These are phyloP conservation scores for Astyanax mexicanus DNA, from an alignment of 2,797 vertebrate genomes.

Conservation along the genomic window DNA sequence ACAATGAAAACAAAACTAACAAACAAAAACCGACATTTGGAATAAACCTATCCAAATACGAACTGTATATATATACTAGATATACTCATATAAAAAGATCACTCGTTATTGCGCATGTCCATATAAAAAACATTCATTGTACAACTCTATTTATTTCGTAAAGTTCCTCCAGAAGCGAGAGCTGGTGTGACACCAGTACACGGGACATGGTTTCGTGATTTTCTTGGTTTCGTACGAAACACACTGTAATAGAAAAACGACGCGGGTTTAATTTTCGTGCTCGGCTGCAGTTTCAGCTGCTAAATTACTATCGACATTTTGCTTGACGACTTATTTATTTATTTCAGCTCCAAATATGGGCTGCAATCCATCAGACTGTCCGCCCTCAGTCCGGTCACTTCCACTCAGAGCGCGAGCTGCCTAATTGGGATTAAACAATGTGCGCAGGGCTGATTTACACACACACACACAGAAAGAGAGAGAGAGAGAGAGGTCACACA, in stretches of 20 bases:
- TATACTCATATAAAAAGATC: no score
- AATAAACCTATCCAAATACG: no score
- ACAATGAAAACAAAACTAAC: no score
- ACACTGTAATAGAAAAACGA: slow-evolving; percentile 21
- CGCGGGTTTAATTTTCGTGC: slow-evolving; percentile 27
- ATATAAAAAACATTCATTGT: no score
- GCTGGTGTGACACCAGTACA: background rate
- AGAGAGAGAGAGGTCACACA: background rate
- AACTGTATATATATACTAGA: no score
- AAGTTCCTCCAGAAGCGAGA: no score
- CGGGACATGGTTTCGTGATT: background rate
- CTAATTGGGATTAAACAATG: slow-evolving; percentile 48
- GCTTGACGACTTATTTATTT: slow-evolving; percentile 52
- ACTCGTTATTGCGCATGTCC: no score
- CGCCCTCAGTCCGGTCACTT: slow-evolving; percentile 48
- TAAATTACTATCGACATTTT: slow-evolving; percentile 50
- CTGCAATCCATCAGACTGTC: slow-evolving; percentile 52
- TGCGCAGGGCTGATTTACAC: background rate
- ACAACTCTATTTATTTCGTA: background rate
- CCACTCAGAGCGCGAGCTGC: slow-evolving; percentile 45
- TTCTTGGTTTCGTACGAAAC: slow-evolving; percentile 6
- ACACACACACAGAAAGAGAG: background rate
- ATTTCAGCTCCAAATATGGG: slow-evolving; percentile 44
- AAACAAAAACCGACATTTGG: no score
- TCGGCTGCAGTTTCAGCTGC: slow-evolving; percentile 32